phyloP scores from a whole-genome alignment of 2,113 vertebrate genomes.

The Lepisosteus osseus region DNA sequence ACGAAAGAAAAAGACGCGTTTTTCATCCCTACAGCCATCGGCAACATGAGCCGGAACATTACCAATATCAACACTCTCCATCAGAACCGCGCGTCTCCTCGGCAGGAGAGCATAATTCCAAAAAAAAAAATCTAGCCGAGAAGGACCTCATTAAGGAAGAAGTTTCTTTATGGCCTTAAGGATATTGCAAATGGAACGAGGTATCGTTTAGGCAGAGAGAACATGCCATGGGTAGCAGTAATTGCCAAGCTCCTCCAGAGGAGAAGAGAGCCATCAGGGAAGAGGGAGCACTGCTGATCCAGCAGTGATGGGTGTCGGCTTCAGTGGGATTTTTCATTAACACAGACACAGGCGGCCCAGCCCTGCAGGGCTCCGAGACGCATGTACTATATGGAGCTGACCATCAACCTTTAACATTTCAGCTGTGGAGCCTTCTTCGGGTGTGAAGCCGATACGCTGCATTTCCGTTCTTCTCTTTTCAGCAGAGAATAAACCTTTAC shows the following conservation, averaged over 20 bases:
- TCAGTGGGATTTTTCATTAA: too few relatives aligned
- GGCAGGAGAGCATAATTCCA: background rate
- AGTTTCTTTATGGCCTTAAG: background rate
- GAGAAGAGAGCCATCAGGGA: background rate
- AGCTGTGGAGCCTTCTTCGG: too few relatives aligned
- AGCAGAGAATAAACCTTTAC: too few relatives aligned
- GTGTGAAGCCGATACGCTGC: too few relatives aligned
- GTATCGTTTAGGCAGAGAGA: background rate
- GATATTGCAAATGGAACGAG: background rate
- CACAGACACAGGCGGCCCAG: too few relatives aligned
- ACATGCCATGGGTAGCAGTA: background rate
- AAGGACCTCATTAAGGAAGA: background rate
- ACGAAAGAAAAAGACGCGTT: constrained; percentile 29
- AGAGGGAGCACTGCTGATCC: background rate
- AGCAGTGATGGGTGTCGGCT: too few relatives aligned
- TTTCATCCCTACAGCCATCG: too few relatives aligned
- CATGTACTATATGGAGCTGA: too few relatives aligned
- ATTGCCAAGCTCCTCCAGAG: background rate
- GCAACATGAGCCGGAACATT: background rate
- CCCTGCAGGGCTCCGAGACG: too few relatives aligned
- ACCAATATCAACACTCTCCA: background rate
- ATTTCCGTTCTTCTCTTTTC: too few relatives aligned
- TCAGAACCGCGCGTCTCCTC: too few relatives aligned
- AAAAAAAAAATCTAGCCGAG: background rate
- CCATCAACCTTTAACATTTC: too few relatives aligned